A percentile compares a stretch with the other conserved stretches of the same genome.
Conservation (phyloP, 1,140 invertebrate genomes). For the Telenomus remus region DNA sequence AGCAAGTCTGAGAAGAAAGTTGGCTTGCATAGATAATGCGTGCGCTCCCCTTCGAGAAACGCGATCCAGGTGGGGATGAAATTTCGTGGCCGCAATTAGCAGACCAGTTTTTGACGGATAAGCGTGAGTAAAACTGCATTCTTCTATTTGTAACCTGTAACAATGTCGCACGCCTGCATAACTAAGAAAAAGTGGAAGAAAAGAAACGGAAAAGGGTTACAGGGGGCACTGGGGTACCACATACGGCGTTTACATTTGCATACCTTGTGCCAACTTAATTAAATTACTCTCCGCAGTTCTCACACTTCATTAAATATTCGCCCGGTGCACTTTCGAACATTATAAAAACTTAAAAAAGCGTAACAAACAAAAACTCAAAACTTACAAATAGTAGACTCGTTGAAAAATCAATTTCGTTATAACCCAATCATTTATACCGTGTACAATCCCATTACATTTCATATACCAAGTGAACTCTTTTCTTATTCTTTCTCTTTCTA, state of each 20-base stretch:
- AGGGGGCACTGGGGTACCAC: conserved; percentile 53
- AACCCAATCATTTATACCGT: conserved; percentile 26
- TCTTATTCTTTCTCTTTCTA: conserved; percentile 6
- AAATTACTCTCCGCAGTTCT: conserved; percentile 60
- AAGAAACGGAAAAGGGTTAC: conserved; percentile 23
- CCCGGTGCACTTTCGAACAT: conserved; percentile 4
- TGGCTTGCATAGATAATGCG: conserved; percentile 32
- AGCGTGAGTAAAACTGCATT: conserved; percentile 48
- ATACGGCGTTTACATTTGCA: conserved; percentile 60
- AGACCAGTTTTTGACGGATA: conserved; percentile 40
- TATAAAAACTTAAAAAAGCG: neutral
- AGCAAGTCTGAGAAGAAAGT: conserved; percentile 7
- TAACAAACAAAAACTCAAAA: neutral
- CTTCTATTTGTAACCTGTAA: conserved; percentile 22
- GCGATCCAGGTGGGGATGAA: conserved; percentile 51
- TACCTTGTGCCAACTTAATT: conserved; percentile 60
- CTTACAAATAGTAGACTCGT: no score
- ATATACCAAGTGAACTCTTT: conserved; percentile 16
- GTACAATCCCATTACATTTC: conserved; percentile 29
- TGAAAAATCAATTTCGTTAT: conserved; percentile 25
- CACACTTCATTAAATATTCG: conserved; percentile 60
- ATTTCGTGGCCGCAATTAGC: conserved; percentile 50
- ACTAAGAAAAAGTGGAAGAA: conserved; percentile 27
- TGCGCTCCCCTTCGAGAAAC: conserved; percentile 41
- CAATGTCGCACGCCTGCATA: conserved; percentile 43